These are phyloP conservation scores for Drosophila miranda DNA, from an alignment of 1,140 invertebrate genomes.

Conservation along the genomic window DNA sequence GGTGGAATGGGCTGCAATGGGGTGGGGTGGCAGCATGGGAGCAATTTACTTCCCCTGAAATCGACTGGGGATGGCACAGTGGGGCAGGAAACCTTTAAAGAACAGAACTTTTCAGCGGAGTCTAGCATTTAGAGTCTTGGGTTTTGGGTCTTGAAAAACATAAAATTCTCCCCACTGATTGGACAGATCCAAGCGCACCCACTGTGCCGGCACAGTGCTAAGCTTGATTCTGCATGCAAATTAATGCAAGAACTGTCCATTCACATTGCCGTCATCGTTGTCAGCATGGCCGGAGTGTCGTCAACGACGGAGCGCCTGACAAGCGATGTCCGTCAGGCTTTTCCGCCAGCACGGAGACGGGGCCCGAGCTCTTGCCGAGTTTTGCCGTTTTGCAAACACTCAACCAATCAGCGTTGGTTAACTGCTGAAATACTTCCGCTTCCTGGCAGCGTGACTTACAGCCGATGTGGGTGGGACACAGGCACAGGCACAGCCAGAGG, in stretches of 20 bases:
- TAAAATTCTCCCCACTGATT: background rate
- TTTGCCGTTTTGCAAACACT: constrained; percentile 69
- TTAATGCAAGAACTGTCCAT: constrained; percentile 76
- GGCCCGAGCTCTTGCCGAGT: constrained; percentile 27
- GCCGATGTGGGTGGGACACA: constrained; percentile 4
- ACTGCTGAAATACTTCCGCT: constrained; percentile 78
- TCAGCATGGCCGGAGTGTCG: constrained; percentile 53
- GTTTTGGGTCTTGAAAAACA: too few species aligned
- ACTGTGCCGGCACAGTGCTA: constrained; percentile 41
- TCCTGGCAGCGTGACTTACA: constrained; percentile 49
- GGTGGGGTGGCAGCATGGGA: constrained; percentile 7
- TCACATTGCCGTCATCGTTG: constrained; percentile 65
- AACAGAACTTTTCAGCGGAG: too few species aligned
- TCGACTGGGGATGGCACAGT: constrained; percentile 34
- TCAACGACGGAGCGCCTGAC: constrained; percentile 28
- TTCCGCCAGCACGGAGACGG: constrained; percentile 13
- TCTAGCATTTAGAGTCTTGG: too few species aligned
- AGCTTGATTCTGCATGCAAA: constrained; percentile 73
- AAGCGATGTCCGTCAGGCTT: constrained; percentile 41
- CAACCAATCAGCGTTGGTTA: constrained; percentile 79
- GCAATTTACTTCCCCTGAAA: constrained; percentile 14
- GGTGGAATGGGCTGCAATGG: background rate
- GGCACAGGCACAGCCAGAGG: constrained; percentile 18
- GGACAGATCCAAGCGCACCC: constrained; percentile 1
- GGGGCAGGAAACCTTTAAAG: background rate